A percentile compares a stretch with the other conserved stretches of the same genome.
These are phyloP conservation scores for Gavia stellata DNA, from an alignment of 2,113 vertebrate genomes.

Conservation along the genomic window DNA sequence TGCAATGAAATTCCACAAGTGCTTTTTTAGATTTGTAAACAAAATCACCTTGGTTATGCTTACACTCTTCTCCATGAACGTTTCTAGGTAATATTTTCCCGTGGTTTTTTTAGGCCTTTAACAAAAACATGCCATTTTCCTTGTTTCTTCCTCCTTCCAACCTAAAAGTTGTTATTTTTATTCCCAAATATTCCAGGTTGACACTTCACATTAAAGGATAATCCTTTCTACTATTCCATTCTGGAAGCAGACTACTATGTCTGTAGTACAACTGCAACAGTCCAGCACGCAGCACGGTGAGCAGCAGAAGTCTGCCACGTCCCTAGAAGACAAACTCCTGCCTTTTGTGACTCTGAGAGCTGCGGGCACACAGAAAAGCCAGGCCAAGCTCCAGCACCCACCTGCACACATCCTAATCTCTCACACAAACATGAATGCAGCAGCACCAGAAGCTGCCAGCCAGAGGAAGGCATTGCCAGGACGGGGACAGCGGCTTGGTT, in stretches of 20 bases:
- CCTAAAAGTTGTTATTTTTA: background rate
- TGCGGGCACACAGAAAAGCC: background rate
- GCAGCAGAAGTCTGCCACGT: background rate
- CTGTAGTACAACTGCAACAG: background rate
- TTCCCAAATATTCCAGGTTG: background rate
- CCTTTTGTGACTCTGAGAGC: accelerated
- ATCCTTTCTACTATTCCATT: background rate
- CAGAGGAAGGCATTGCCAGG: background rate
- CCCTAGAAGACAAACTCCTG: background rate
- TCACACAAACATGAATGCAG: background rate
- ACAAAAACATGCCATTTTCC: background rate
- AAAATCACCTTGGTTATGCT: background rate
- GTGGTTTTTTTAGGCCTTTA: background rate
- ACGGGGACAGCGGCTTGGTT: accelerated
- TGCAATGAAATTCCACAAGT: background rate
- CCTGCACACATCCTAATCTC: background rate
- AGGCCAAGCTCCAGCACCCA: background rate
- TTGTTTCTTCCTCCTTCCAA: background rate
- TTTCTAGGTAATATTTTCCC: background rate
- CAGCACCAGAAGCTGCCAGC: background rate
- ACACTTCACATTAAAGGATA: background rate
- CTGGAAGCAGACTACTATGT: background rate
- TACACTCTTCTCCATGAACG: background rate
- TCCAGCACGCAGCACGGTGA: background rate
- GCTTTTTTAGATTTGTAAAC: background rate